phyloP scores from a whole-genome alignment of 2,113 vertebrate species.

The Megatriorchis doriae region DNA sequence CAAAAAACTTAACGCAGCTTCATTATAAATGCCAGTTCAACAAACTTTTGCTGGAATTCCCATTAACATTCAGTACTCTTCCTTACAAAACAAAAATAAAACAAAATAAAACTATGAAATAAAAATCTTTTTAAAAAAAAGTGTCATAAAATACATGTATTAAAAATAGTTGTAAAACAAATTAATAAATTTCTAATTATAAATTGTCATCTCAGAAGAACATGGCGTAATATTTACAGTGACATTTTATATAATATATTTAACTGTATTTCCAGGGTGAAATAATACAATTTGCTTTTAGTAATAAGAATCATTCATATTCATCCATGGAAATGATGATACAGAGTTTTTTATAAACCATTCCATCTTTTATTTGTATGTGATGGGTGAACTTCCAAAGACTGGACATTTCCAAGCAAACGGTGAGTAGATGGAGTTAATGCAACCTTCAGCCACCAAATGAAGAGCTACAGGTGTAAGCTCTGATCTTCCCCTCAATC shows the following conservation, averaged over 20 bases:
- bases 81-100: background rate
- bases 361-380: background rate
- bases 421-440: background rate
- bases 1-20: slow-evolving; percentile 18
- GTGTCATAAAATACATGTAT: background rate
- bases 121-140: background rate
- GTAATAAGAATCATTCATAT: background rate
- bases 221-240: background rate
- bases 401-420: background rate
- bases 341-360: background rate
- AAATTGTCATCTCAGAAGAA: background rate
- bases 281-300: background rate
- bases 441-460: background rate
- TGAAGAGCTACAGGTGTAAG: background rate
- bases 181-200: background rate
- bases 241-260: background rate
- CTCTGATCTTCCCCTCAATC: background rate
- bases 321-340: background rate
- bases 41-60: background rate
- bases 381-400: background rate
- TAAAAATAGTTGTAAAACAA: background rate
- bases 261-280: background rate
- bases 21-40: background rate
- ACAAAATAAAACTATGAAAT: background rate
- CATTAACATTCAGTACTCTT: background rate